Evolutionary conservation across 2,888 invertebrate genomes (phyloP).

Genomic region (Unio pictorum): DNA sequence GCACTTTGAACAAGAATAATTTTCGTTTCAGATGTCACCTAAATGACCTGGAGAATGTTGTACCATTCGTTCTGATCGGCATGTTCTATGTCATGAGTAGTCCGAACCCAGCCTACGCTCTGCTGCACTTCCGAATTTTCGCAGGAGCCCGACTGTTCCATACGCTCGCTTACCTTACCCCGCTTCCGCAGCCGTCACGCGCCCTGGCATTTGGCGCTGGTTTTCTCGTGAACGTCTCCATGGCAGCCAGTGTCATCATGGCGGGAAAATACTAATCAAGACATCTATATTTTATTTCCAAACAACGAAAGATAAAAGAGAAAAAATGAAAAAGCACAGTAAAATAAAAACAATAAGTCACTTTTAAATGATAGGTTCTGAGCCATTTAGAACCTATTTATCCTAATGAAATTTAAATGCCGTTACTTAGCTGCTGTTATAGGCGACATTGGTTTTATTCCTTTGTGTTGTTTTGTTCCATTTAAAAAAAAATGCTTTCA

Average conservation of each 20-base stretch:
- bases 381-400: no score
- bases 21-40: conserved; percentile 77
- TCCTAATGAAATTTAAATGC: no score
- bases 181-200: conserved; percentile 77
- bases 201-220: conserved; percentile 73
- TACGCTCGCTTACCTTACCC: conserved; percentile 78
- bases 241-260: conserved; percentile 68
- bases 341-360: no score
- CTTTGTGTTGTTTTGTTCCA: no score
- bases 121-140: conserved; percentile 76
- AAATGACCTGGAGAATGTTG: conserved; percentile 83
- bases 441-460: no score
- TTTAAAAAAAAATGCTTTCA: no score
- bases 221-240: conserved; percentile 73
- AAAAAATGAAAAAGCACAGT: no score
- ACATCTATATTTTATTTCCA: no score
- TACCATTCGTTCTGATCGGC: conserved; percentile 77
- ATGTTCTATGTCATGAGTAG: conserved; percentile 77
- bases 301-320: no score
- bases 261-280: conserved; percentile 5
- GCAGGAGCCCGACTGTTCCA: conserved; percentile 77
- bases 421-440: no score
- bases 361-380: no score
- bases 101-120: conserved; percentile 74
- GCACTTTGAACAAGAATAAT: not conserved